Evolutionary conservation across 2,888 invertebrate species (phyloP), one percentile per base, ranked within the genome.

Genomic region (Malacosoma neustria): DNA sequence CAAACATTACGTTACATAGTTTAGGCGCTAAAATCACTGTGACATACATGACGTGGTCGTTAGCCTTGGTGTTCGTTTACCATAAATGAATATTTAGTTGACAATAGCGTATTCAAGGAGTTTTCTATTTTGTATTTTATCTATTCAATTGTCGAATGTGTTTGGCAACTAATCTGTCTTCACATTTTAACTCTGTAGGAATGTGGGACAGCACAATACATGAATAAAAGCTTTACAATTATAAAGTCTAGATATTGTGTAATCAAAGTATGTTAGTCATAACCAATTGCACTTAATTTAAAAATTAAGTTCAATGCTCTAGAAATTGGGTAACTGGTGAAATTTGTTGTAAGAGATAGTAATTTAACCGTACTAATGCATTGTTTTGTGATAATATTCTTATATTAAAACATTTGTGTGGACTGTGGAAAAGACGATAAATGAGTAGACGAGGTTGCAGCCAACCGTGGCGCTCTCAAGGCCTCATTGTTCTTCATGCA

Each of bases 401-500:
- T n/a, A n/a, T n/a, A n/a, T n/a, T n/a, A 45, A 48, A 47, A 48
- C 45, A 45, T 38, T 42, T 38, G 49, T 46, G 45, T 51, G 47
- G 46, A 43, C 48, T 54, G 44, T 50, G 50, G 46, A 48, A 56
- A 56, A 57, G 59, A 42, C 51, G 33, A 46, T 50, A 44, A 47
- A 49, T 47, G 51, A 55, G 57, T 54, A 56, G 56, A 51, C 41
- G 51, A 54, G 53, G 53, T 46, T 58, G 55, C 67, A 60, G 41
- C 61, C 59, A 47, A 61, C 57, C 69, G 69, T 70, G 56, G 62
- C 65, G 64, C 61, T 61, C 52, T 58, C 75, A 79, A 75, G 77
- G 74, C 62, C 68, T 51, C 72, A 71, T 77, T 74, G 74, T 80
- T 74, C 64, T 66, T 64, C 65, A 65, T 63, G 66, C 71, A 70